Evolutionary conservation across 1,140 invertebrate genomes (phyloP), one percentile per base, ranked within the genome.

Genomic region (Conus ventricosus): DNA sequence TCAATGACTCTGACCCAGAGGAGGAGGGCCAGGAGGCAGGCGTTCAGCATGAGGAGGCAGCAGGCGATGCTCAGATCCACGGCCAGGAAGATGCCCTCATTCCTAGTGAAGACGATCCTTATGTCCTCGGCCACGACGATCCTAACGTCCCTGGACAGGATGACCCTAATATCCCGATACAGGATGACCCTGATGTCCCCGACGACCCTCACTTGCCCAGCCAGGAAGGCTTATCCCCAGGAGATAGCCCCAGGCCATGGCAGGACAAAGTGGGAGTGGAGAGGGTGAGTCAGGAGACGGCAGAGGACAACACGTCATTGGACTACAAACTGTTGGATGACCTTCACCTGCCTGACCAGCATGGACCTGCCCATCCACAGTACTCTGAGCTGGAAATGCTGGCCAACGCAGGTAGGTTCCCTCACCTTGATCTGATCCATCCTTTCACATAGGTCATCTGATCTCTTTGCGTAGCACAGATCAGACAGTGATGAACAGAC

Each of bases 361-460:
- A 53, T 84, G 55, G 57, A 25, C 27, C 82, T 2, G 23, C 57
- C 51, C 85, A 87, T 8, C 85, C 54, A 54, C 85, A 91, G 27
- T 90, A 89, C 67, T 88, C 90, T 63, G 86, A 95, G 85, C 91
- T 95, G 63, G 95, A 95, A 88, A 95, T 95, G 95, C 86, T 95
- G 57, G 92, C 94, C n/a, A 94, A 94, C 93, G 94, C 93, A 83
- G 95, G 95, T 95, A 88, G 89, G 92, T 88, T 55, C 78, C 57
- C 57, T 60, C 15, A 81, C 39, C 27, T 25, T 81, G 10, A 78
- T 51, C 11, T 25, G 39, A 11, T 4, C 54, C 54, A 20, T 54
- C 27, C 5, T 53, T 53, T 5, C 54, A 60, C 57, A 11, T 8
- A 11, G 57, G 15, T 15, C 57, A 39, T 39, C 57, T 60, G 57